These are phyloP conservation scores for Phyllotis vaccarum DNA, from an alignment of 2,797 vertebrate genomes.

Conservation along the genomic window DNA sequence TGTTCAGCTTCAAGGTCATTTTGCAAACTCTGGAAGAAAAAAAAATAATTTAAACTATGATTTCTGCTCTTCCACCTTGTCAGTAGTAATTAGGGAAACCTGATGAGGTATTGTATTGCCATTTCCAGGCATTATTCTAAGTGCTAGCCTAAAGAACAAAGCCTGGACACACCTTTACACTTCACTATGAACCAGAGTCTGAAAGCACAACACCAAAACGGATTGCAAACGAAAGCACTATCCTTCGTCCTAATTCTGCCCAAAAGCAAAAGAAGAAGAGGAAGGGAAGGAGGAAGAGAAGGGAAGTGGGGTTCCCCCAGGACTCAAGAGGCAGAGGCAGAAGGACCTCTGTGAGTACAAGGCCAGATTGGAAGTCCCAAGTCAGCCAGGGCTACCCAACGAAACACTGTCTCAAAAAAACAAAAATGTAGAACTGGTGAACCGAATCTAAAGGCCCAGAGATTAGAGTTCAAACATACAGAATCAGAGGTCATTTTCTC, in stretches of 20 bases:
- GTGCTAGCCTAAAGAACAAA: constrained; percentile 37
- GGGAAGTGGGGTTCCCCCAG: neutral
- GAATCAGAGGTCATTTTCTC: neutral
- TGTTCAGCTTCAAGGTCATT: constrained; percentile 96
- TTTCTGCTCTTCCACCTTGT: constrained; percentile 55
- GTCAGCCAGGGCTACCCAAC: neutral
- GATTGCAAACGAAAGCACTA: neutral
- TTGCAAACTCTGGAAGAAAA: constrained; percentile 92
- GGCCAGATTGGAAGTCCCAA: neutral
- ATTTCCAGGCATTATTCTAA: constrained; percentile 61
- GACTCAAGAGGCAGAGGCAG: neutral
- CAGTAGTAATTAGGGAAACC: constrained; percentile 69
- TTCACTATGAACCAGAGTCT: constrained; percentile 57
- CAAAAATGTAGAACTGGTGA: neutral
- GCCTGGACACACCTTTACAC: constrained; percentile 10
- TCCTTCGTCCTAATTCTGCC: neutral
- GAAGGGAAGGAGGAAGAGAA: neutral
- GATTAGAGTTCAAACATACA: neutral
- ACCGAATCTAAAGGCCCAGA: neutral
- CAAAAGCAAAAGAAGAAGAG: neutral
- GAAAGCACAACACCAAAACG: neutral
- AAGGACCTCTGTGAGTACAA: neutral
- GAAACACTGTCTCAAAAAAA: neutral
- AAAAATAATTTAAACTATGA: constrained; percentile 31
- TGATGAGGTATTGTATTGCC: constrained; percentile 58